Evolutionary conservation across 2,888 invertebrate genomes (phyloP).

Genomic region (Macrostomum cliftonense): DNA sequence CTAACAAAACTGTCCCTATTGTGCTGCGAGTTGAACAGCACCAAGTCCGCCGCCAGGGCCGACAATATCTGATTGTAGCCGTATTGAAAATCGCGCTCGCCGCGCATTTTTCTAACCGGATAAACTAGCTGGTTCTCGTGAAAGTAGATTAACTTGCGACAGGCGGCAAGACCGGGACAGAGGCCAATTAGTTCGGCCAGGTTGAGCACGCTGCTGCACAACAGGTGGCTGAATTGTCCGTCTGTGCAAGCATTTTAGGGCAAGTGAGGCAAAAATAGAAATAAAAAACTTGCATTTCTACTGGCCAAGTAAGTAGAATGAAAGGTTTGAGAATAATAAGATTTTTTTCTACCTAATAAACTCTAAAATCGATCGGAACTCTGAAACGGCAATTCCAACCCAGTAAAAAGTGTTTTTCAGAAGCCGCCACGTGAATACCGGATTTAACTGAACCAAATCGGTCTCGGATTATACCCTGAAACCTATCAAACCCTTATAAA

Average conservation of each 20-base stretch:
- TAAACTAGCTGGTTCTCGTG: constrained; percentile 59
- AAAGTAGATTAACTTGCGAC: constrained; percentile 53
- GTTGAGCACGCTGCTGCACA: constrained; percentile 52
- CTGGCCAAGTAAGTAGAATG: too few species aligned
- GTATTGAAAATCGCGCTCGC: constrained; percentile 54
- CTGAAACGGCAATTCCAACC: too few species aligned
- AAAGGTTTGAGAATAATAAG: too few species aligned
- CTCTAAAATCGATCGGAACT: too few species aligned
- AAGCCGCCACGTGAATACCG: too few species aligned
- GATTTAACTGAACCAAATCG: too few species aligned
- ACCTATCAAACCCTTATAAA: too few species aligned
- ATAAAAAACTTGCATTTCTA: too few species aligned
- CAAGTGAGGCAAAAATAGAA: too few species aligned
- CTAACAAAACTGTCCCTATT: constrained; percentile 50
- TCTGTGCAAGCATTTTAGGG: constrained; percentile 6
- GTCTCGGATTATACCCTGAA: too few species aligned
- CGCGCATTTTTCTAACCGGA: constrained; percentile 46
- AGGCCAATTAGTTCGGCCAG: constrained; percentile 52
- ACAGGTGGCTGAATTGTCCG: constrained; percentile 31
- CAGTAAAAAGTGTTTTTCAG: too few species aligned
- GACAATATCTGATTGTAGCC: constrained; percentile 56
- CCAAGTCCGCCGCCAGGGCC: constrained; percentile 49
- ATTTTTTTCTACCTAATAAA: too few species aligned
- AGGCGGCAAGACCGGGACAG: constrained; percentile 45
- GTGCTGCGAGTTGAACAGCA: constrained; percentile 53